Percentiles rank a stretch among this genome's conserved stretches.
Conservation (phyloP, 2,888 invertebrate species). For the Punctoribates punctum region DNA sequence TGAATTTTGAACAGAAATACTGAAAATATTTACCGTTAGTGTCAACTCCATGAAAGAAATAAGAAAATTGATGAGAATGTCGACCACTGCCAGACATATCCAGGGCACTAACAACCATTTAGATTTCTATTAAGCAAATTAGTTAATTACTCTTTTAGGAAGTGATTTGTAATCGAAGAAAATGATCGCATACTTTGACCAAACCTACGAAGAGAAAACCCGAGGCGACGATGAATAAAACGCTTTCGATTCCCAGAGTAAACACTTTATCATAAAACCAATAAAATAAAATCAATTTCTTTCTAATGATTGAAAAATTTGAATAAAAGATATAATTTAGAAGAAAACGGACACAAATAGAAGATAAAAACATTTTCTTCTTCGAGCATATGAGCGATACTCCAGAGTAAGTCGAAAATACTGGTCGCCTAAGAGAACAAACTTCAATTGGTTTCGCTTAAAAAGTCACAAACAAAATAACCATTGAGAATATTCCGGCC, state of each 20-base stretch:
- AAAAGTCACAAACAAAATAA: not conserved
- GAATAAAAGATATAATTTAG: not conserved
- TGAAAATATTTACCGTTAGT: conserved; percentile 22
- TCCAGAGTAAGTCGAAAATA: conserved; percentile 43
- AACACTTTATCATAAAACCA: conserved; percentile 25
- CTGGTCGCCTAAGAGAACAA: conserved; percentile 32
- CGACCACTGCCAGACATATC: conserved; percentile 38
- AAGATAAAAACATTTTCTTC: conserved; percentile 39
- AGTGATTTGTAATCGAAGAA: not conserved
- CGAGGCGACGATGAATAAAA: conserved; percentile 39
- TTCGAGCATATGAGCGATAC: conserved; percentile 41
- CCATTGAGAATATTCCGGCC: conserved; percentile 42
- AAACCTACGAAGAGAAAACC: conserved; percentile 34
- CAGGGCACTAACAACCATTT: conserved; percentile 41
- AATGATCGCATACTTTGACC: conserved; percentile 23
- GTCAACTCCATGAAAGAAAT: conserved; percentile 40
- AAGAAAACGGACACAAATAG: conserved; percentile 36
- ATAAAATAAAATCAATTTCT: not conserved
- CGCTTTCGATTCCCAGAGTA: conserved; percentile 40
- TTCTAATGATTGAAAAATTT: not conserved
- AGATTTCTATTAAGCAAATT: conserved; percentile 25
- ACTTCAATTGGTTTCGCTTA: not conserved
- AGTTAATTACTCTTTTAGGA: too few species aligned
- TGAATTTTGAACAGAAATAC: too few species aligned
- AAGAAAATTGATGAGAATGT: conserved; percentile 38